A percentile compares a stretch with the other conserved stretches of the same genome.
Conservation (phyloP, 53 echinoderm and acorn worm species). For the Mesocentrotus franciscanus region DNA sequence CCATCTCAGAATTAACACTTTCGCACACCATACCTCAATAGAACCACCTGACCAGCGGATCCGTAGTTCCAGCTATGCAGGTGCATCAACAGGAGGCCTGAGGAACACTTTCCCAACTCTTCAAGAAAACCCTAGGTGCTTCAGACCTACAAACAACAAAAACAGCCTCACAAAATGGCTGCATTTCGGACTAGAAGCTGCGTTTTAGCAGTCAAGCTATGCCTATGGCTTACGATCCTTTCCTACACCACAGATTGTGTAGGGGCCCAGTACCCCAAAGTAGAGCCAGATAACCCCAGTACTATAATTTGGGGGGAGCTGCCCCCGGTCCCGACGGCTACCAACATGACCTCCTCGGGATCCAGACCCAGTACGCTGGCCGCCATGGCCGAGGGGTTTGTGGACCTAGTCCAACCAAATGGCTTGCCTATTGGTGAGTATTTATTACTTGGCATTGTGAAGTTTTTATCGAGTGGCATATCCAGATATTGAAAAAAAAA, state of each 20-base stretch:
- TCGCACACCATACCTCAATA: neutral
- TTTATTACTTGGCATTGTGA: neutral
- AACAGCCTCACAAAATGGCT: constrained; percentile 3
- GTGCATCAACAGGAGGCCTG: neutral
- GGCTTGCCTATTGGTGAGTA: constrained; percentile 68
- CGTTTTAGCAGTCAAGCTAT: neutral
- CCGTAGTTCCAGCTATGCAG: neutral
- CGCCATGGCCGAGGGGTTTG: constrained; percentile 64
- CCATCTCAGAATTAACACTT: neutral
- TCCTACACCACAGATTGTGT: neutral
- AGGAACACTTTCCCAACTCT: neutral
- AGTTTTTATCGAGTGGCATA: too few species aligned
- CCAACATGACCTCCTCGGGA: neutral
- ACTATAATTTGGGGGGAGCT: constrained; percentile 53
- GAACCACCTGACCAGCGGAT: neutral
- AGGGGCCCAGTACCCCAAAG: neutral
- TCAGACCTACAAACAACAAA: neutral
- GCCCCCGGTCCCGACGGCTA: constrained; percentile 43
- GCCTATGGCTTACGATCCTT: neutral
- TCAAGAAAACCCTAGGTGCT: neutral
- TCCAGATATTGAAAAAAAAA: too few species aligned
- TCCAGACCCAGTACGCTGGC: constrained; percentile 48
- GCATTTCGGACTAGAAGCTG: constrained; percentile 30
- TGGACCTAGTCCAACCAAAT: constrained; percentile 65
- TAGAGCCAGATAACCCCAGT: neutral